phyloP scores from a whole-genome alignment of 2,797 vertebrate species.

The Myotis findleyi region DNA sequence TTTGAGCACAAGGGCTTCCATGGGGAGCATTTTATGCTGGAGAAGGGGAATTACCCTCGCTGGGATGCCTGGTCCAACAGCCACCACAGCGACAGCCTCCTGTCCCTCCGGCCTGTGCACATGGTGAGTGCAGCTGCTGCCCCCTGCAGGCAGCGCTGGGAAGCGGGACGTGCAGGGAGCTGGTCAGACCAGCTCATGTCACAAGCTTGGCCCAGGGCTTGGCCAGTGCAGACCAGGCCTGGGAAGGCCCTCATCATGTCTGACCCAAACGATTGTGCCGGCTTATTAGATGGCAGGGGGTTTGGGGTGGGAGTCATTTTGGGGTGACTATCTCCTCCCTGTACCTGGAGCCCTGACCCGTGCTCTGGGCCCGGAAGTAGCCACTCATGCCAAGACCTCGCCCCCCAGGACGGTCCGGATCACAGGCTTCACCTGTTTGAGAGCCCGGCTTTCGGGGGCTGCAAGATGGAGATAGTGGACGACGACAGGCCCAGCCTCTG shows the following conservation, averaged over 20 bases:
- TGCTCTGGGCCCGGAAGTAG: accelerated
- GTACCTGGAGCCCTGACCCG: background rate
- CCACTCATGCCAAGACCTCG: accelerated
- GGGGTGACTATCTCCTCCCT: no score
- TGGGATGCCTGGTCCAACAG: conserved; percentile 97
- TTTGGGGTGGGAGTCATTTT: background rate
- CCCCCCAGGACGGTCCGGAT: conserved; percentile 90
- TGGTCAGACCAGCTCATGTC: background rate
- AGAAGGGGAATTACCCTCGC: conserved; percentile 95
- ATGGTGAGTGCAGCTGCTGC: conserved; percentile 87
- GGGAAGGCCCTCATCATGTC: background rate
- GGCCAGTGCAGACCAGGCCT: accelerated
- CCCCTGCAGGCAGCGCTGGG: accelerated
- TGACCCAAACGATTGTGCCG: background rate
- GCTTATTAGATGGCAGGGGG: no score
- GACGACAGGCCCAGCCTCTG: conserved; percentile 96
- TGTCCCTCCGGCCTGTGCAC: conserved; percentile 92
- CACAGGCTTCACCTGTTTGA: conserved; percentile 96
- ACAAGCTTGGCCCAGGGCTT: background rate
- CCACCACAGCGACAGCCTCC: conserved; percentile 91
- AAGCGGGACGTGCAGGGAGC: background rate
- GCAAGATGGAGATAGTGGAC: conserved; percentile 96
- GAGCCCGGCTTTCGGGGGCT: conserved; percentile 89
- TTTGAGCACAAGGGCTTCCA: conserved; percentile 90
- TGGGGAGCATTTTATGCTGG: conserved; percentile 95